Percentiles rank a stretch among this genome's conserved stretches.
phyloP scores from a whole-genome alignment of 2,113 vertebrate species.

The Actenoides hombroni region DNA sequence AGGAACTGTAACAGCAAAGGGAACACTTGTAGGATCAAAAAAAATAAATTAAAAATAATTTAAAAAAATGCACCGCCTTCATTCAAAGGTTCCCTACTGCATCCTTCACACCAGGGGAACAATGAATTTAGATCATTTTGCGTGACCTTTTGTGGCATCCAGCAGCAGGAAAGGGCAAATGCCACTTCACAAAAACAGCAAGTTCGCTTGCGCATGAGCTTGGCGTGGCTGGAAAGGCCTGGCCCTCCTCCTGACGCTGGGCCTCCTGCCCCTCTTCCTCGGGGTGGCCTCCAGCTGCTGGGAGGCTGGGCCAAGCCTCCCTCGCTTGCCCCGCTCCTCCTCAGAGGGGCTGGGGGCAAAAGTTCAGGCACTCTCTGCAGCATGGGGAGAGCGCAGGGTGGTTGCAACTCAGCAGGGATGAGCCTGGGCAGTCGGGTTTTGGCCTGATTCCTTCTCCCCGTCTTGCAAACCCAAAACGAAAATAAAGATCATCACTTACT shows the following conservation, averaged over 20 bases:
- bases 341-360: accelerated
- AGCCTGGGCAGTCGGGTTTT: accelerated
- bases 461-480: neutral
- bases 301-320: accelerated
- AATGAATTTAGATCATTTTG: neutral
- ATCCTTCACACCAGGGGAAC: neutral
- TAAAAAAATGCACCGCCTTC: neutral
- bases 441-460: neutral
- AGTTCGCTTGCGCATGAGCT: neutral
- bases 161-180: neutral
- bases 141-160: neutral
- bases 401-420: accelerated
- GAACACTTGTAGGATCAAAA: neutral
- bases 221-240: accelerated
- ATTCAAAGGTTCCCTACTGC: neutral
- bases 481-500: neutral
- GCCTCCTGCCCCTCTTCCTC: neutral
- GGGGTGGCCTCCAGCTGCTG: neutral
- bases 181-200: accelerated
- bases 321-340: accelerated
- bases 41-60: no score
- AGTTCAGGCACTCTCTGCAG: neutral
- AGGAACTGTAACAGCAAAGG: neutral
- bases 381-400: accelerated
- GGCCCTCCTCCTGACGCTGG: neutral